Evolutionary conservation across 2,113 vertebrate species (phyloP).

Genomic region (Ancistrus triradiatus): DNA sequence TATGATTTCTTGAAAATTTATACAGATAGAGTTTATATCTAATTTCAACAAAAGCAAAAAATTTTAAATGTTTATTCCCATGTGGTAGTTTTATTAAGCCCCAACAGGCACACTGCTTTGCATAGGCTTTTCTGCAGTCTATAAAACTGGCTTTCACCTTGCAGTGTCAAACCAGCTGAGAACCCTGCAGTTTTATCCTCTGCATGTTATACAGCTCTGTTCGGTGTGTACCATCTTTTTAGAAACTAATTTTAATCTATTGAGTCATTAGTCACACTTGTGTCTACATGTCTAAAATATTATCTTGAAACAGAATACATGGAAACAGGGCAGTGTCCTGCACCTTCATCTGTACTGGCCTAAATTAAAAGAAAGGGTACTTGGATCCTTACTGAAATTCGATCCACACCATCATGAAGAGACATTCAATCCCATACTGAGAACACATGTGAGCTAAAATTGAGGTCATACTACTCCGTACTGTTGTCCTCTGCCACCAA

Average conservation of each 20-base stretch:
- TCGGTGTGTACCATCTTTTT: too few relatives aligned
- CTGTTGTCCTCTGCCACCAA: constrained; percentile 33
- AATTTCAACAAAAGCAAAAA: too few relatives aligned
- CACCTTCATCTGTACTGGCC: background rate
- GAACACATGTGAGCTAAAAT: background rate
- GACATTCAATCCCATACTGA: background rate
- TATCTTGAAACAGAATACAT: too few relatives aligned
- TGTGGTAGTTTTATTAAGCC: too few relatives aligned
- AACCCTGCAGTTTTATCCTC: background rate
- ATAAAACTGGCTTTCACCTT: background rate
- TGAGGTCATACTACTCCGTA: background rate
- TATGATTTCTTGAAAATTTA: background rate
- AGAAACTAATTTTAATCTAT: too few relatives aligned
- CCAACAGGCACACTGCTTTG: too few relatives aligned
- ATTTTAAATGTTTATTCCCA: too few relatives aligned
- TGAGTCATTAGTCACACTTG: too few relatives aligned
- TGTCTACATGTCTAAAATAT: too few relatives aligned
- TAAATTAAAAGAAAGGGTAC: constrained; percentile 1
- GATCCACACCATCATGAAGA: constrained; percentile 3
- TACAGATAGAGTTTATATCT: too few relatives aligned
- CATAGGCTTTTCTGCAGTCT: background rate
- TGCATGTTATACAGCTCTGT: background rate
- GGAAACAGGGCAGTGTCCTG: background rate
- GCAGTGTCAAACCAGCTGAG: too few relatives aligned
- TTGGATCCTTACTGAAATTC: background rate